Evolutionary conservation across 1,140 invertebrate species (phyloP), one percentile per base, ranked within the genome.

Genomic region (Conopomorpha cramerella): DNA sequence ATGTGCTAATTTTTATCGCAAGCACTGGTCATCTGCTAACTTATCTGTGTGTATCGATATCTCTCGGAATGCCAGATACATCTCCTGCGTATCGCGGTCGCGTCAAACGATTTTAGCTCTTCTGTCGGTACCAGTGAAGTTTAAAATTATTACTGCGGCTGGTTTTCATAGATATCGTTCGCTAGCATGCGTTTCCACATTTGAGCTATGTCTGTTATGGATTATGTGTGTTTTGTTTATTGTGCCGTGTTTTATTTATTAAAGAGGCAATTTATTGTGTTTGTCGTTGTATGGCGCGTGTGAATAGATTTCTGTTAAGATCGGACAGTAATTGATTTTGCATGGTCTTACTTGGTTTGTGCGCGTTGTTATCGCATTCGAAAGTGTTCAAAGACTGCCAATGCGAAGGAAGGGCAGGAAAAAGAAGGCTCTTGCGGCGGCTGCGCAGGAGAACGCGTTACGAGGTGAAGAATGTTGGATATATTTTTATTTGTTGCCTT

Each of bases 351-450:
- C 44, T 68, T 3, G 56, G 45, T 32, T 41, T 76, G 53, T 76
- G 60, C 67, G 58, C 57, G 36, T 55, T 72, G 65, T 61, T 76
- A 45, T 71, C 66, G 30, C 66, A 60, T 38, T 53, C 59, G 37
- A 71, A 64, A 40, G 41, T 63, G 30, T 72, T 70, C 36, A 74
- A 72, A 40, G 49, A 72, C 27, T 74, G 70, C 60, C 63, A 70
- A 68, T 74, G 70, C 70, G 70, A 72, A 68, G 67, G 67, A 71
- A 58, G 57, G 49, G 49, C 65, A 62, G 70, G 67, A 72, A 74
- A 63, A 71, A 70, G 66, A 39, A 61, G 70, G 29, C 49, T 72
- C 26, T 39, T 72, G 6, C 53, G 57, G 43, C 54, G 65, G 38
- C 54, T 56, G 17, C 51, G 43, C 30, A 70, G 47, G 44, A 60